These are phyloP conservation scores for Merops nubicus DNA, from an alignment of 2,113 vertebrate genomes.

Conservation along the genomic window DNA sequence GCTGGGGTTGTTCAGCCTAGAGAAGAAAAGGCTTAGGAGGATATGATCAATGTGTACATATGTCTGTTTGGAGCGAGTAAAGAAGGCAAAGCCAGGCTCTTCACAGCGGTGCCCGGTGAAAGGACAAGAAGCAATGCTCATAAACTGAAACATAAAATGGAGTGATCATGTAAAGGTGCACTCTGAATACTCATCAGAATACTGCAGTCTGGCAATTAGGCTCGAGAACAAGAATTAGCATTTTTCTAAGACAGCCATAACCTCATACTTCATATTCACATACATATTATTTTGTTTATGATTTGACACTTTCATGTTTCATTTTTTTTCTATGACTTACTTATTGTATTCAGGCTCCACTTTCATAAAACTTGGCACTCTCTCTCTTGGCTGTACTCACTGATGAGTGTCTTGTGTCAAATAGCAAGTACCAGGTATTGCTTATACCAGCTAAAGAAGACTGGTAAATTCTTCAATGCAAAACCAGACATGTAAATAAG, in stretches of 20 bases:
- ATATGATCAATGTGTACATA: neutral
- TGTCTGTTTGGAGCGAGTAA: neutral
- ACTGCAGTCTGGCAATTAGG: neutral
- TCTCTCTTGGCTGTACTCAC: neutral
- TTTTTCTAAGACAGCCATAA: neutral
- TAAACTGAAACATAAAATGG: neutral
- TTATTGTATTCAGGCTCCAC: neutral
- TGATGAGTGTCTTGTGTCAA: conserved; percentile 24
- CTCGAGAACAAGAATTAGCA: neutral
- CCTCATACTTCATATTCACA: neutral
- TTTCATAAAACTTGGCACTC: neutral
- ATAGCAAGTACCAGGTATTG: conserved; percentile 73
- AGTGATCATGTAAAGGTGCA: neutral
- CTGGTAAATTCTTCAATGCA: conserved; percentile 72
- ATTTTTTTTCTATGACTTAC: neutral
- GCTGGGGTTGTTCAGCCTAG: neutral
- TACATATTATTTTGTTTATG: neutral
- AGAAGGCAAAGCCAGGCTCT: neutral
- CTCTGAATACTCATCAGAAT: neutral
- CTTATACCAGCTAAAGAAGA: conserved; percentile 81
- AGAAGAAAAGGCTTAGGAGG: neutral
- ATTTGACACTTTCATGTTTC: neutral
- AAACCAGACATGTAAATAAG: conserved; percentile 85
- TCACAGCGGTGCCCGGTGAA: neutral
- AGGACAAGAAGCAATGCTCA: neutral